Evolutionary conservation across 2,797 vertebrate species (phyloP).

Genomic region (Erpetoichthys calabaricus): DNA sequence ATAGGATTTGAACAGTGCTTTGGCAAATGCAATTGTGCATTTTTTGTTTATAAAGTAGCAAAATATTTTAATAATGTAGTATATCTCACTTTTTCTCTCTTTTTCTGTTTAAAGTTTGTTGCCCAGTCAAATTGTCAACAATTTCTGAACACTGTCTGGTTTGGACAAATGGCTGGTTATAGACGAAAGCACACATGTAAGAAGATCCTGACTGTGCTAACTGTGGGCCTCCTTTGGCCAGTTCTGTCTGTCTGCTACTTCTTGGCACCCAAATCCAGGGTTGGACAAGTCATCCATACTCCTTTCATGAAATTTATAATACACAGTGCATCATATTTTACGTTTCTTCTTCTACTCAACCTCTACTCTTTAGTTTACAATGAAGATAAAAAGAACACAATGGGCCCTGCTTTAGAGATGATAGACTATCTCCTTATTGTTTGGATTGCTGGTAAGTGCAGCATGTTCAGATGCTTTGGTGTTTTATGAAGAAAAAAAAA

Average conservation of each 20-base stretch:
- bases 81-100: too few relatives aligned
- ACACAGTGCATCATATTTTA: slow-evolving; percentile 94
- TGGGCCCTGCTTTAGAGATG: slow-evolving; percentile 81
- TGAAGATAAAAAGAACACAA: slow-evolving; percentile 82
- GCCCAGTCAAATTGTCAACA: slow-evolving; percentile 97
- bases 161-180: slow-evolving; percentile 91
- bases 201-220: slow-evolving; percentile 86
- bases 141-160: slow-evolving; percentile 97
- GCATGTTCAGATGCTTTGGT: background rate
- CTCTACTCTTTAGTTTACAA: slow-evolving; percentile 94
- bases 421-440: slow-evolving; percentile 93
- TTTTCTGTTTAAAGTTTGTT: slow-evolving; percentile 62
- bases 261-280: slow-evolving; percentile 80
- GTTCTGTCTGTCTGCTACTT: slow-evolving; percentile 90
- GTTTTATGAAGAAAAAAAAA: background rate
- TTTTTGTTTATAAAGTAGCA: too few relatives aligned
- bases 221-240: slow-evolving; percentile 83
- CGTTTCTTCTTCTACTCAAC: slow-evolving; percentile 86
- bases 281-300: slow-evolving; percentile 92
- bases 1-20: too few relatives aligned
- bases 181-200: slow-evolving; percentile 89
- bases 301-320: slow-evolving; percentile 98
- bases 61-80: too few relatives aligned
- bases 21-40: too few relatives aligned
- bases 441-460: slow-evolving; percentile 84